A percentile compares a stretch with the other conserved stretches of the same genome.
Evolutionary conservation across 2,113 vertebrate genomes (phyloP).

Genomic region (Pterocles burchelli): DNA sequence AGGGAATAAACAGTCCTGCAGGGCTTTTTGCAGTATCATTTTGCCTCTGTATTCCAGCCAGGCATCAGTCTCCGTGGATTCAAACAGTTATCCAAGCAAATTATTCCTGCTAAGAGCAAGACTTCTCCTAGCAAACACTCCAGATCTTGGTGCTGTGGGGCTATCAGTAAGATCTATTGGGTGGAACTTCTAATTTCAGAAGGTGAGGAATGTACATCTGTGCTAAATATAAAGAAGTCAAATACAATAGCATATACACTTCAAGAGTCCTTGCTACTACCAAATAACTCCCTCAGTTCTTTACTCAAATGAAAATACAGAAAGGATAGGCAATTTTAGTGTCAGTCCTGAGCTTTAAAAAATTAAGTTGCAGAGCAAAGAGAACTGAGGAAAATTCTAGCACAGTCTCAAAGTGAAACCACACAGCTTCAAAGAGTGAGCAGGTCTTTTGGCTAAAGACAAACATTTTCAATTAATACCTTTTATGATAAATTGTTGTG

Average conservation of each 20-base stretch:
- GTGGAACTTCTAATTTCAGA: neutral
- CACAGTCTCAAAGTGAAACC: neutral
- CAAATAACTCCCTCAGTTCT: neutral
- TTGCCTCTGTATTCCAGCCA: conserved; percentile 10
- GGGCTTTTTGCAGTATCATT: conserved; percentile 7
- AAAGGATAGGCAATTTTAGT: neutral
- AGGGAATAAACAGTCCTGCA: conserved; percentile 18
- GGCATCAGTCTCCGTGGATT: neutral
- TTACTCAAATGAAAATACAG: neutral
- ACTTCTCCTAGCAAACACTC: neutral
- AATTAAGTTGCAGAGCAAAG: neutral
- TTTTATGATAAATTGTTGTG: neutral
- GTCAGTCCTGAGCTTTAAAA: neutral
- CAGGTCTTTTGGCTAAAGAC: neutral
- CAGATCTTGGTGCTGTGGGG: neutral
- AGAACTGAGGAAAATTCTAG: neutral
- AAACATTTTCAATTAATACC: neutral
- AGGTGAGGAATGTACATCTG: neutral
- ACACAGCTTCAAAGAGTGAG: neutral
- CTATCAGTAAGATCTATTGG: neutral
- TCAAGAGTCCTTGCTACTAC: neutral
- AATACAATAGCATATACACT: neutral
- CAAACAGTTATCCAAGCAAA: conserved; percentile 1
- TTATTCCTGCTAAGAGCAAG: neutral
- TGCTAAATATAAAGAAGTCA: neutral